Evolutionary conservation across 2,797 vertebrate genomes (phyloP), one percentile per base, ranked within the genome.

Genomic region (Oryzias sinensis): DNA sequence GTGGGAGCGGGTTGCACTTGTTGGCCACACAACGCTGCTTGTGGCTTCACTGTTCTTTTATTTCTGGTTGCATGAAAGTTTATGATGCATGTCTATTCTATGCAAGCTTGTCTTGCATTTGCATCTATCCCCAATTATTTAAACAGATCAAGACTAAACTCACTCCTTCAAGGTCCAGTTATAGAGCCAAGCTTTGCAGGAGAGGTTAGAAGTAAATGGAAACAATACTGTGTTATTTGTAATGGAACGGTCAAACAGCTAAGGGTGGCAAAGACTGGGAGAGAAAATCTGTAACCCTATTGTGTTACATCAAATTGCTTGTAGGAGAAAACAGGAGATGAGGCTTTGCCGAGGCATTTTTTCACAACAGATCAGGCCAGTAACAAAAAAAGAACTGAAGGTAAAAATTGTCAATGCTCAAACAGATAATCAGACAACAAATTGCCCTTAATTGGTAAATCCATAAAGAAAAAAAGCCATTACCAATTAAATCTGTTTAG

Each of bases 161-260:
- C n/a, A 20, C 49, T 53, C 42, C 47, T 68, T 46, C 41, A 20
- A 58, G 13, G 49, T 13, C 6, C 6, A 40, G 1, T 33, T 49
- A 58, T 43, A 25, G 22, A 53, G 18, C 2, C 27, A 25, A 69
- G 66, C 66, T 24, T n/a, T 14, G 33, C 65, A 62, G 47, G 1
- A 3, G 22, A 20, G 40, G 24, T 53, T n/a, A 43, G 62, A 52
- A 59, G 56, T 61, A 64, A 81, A 68, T 53, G 53, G 66, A 68
- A 40, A 59, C 50, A 47, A 42, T 56, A 22, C 22, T 14, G 42
- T 1, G n/a, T 41, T 18, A 5, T 49, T 57, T 54, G 54, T 7
- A 42, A 29, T 49, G 57, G 48, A 64, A 18, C 47, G 65, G 59
- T 69, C 68, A 27, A 59, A 33, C 59, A 51, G 54, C 51, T 5